These are phyloP conservation scores for Gymnocheta viridis DNA, from an alignment of 2,888 invertebrate genomes.

Conservation along the genomic window DNA sequence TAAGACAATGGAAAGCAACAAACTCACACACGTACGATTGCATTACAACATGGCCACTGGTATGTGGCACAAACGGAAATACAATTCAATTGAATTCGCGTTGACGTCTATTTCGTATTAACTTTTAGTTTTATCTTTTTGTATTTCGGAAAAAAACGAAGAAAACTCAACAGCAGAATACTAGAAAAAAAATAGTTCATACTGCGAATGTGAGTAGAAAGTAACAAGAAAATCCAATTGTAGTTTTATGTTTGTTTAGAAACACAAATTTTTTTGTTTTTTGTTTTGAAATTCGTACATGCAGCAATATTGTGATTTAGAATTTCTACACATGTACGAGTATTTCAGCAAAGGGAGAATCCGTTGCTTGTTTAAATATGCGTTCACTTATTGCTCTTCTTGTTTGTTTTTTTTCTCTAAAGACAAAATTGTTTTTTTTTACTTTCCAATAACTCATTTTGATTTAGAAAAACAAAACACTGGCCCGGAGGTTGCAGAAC, in stretches of 20 bases:
- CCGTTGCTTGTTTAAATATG: constrained; percentile 30
- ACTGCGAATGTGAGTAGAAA: constrained; percentile 2
- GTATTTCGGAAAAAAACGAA: not conserved
- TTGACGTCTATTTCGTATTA: constrained; percentile 61
- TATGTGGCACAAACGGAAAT: constrained; percentile 80
- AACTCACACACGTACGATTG: not conserved
- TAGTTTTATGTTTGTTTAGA: constrained; percentile 64
- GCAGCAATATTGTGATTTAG: constrained; percentile 8
- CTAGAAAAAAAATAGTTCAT: not conserved
- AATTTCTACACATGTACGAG: constrained; percentile 33
- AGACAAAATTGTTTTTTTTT: constrained; percentile 19
- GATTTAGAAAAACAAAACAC: constrained; percentile 3
- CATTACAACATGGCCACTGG: not conserved
- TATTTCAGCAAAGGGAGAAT: constrained; percentile 26
- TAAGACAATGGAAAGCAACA: constrained; percentile 17
- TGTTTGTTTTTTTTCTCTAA: constrained; percentile 6
- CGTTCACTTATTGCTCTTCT: not conserved
- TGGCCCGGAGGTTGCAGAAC: not conserved
- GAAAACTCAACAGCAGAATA: not conserved
- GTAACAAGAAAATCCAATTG: constrained; percentile 54
- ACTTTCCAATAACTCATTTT: constrained; percentile 13
- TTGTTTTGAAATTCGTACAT: constrained; percentile 15
- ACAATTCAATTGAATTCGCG: constrained; percentile 75
- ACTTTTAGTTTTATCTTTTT: constrained; percentile 40
- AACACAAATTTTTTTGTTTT: constrained; percentile 18